Evolutionary conservation across 2,797 vertebrate species (phyloP), one percentile per base, ranked within the genome.

Genomic region (Allobates femoralis): DNA sequence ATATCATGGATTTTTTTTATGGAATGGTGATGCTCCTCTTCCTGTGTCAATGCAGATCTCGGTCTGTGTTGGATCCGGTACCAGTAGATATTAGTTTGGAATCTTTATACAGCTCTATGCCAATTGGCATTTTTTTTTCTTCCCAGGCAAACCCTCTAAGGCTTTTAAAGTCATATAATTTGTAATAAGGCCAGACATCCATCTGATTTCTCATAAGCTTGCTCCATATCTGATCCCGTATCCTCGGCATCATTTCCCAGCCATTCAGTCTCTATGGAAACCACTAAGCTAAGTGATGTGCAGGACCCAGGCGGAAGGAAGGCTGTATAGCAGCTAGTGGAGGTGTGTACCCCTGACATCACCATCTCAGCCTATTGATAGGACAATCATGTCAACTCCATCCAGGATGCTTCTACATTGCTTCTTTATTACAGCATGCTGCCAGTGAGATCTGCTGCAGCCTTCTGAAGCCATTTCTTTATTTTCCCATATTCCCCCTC

Each of bases 221-320:
- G 77, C 11, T 32, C 79, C 79, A 67, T 88, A 85, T 76, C 88
- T 87, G 74, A 89, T 91, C 90, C 90, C 92, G 89, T 91, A 81
- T 73, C 66, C 51, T 93, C 89, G 58, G 92, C 92, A 93, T 94
- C 79, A 83, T 91, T 91, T 85, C 88, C 77, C 90, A 93, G 91
- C 92, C 81, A 91, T 93, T 92, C 90, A 0, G 92, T 98, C 95
- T 92, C 98, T 94, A 97, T 98, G 93, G 95, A 93, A 97, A 99
- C 97, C 87, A 79, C 90, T 89, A 90, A 93, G 90, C 93, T 92
- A 95, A 95, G 94, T 94, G 95, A 93, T 94, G 93, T 94, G 94
- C 90, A 89, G 93, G 89, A 92, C 86, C 87, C 69, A 92, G 85
- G 87, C 85, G 91, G 87, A 73, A 85, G 89, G 89, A 91, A 94